phyloP scores from a whole-genome alignment of 2,113 vertebrate genomes.

The Nipponia nippon region DNA sequence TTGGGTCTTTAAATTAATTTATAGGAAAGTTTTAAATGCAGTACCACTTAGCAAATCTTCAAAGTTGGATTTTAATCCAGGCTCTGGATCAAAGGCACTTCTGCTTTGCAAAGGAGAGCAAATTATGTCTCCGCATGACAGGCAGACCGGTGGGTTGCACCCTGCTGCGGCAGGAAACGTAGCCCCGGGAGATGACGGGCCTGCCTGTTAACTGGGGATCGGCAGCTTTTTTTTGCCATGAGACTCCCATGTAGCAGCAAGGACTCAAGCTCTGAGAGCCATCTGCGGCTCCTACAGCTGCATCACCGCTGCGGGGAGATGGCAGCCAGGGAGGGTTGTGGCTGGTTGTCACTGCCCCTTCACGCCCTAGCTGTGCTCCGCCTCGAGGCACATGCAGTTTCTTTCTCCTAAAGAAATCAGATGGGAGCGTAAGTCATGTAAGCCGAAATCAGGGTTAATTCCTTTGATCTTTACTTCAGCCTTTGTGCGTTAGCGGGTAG shows the following conservation, averaged over 20 bases:
- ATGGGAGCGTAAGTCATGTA: not conserved
- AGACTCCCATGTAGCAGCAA: not conserved
- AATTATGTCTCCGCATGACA: not conserved
- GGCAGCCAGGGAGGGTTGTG: not conserved
- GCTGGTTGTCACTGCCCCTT: not conserved
- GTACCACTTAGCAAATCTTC: not conserved
- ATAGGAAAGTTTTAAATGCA: not conserved
- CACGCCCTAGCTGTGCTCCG: not conserved
- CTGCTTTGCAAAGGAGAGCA: not conserved
- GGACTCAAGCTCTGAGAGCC: fast-evolving
- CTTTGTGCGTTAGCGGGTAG: not conserved
- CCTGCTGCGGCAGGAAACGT: not conserved
- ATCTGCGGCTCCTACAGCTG: not conserved
- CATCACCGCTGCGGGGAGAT: fast-evolving
- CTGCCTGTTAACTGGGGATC: not conserved
- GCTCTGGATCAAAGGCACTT: not conserved
- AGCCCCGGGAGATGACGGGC: not conserved
- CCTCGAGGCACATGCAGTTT: not conserved
- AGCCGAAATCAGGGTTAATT: not conserved
- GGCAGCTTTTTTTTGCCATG: not conserved
- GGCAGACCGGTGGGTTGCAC: not conserved
- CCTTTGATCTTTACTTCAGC: not conserved
- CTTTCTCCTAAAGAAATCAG: not conserved
- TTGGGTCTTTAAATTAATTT: not conserved
- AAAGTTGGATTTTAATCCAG: not conserved